These are phyloP conservation scores for Athene noctua DNA, from an alignment of 2,113 vertebrate genomes.

Conservation along the genomic window DNA sequence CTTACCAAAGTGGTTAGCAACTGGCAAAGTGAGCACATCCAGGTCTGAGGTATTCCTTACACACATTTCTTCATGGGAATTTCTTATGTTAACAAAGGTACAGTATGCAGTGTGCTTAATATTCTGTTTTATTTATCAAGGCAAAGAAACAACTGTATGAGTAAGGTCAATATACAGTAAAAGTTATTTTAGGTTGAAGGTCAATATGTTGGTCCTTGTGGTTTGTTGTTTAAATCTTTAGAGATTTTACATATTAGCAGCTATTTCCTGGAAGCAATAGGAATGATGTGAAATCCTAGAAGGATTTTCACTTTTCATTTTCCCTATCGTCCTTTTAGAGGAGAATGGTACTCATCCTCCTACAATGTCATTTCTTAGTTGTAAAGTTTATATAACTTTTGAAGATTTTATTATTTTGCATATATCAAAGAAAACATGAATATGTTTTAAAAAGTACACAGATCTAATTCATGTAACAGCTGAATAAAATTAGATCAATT, in stretches of 20 bases:
- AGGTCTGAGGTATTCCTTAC: slow-evolving; percentile 25
- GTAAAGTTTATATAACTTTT: neutral
- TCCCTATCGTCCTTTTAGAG: neutral
- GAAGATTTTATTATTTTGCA: neutral
- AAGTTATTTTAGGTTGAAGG: slow-evolving; percentile 48
- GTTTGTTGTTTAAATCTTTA: slow-evolving; percentile 48
- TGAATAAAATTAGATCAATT: neutral
- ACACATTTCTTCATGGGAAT: slow-evolving; percentile 40
- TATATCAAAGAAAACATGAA: neutral
- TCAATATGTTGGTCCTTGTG: slow-evolving; percentile 17
- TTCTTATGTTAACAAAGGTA: slow-evolving; percentile 7
- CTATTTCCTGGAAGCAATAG: slow-evolving; percentile 36
- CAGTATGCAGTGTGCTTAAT: neutral
- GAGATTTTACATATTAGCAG: slow-evolving; percentile 41
- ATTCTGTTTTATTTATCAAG: slow-evolving; percentile 24
- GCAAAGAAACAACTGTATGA: slow-evolving; percentile 21
- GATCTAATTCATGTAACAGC: neutral
- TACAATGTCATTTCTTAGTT: neutral
- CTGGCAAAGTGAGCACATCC: slow-evolving; percentile 47
- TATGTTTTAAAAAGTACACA: neutral
- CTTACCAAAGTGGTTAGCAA: slow-evolving; percentile 53
- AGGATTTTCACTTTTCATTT: slow-evolving; percentile 30
- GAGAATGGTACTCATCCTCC: neutral
- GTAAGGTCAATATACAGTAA: slow-evolving; percentile 26
- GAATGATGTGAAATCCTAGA: slow-evolving; percentile 9